Percentiles rank a stretch among this genome's conserved stretches.
Evolutionary conservation across 2,888 invertebrate genomes (phyloP).

Genomic region (Pristionchus exspectatus): DNA sequence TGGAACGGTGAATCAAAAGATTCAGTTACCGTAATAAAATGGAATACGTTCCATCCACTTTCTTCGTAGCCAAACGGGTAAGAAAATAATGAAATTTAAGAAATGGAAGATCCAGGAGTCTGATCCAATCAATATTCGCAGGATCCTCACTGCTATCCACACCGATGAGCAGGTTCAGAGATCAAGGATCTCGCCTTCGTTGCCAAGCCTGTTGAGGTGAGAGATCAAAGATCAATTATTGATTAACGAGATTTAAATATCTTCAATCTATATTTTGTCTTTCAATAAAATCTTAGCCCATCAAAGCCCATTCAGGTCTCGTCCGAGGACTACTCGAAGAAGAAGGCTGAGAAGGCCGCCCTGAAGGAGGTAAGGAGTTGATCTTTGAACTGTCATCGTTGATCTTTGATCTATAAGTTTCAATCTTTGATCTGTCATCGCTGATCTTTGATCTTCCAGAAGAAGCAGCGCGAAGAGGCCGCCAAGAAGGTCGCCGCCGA

Average conservation of each 20-base stretch:
- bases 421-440: neutral
- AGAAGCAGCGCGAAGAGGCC: slow-evolving; percentile 52
- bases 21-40: too few relatives aligned
- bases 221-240: slow-evolving; percentile 16
- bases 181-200: slow-evolving; percentile 30
- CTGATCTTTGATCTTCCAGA: slow-evolving; percentile 33
- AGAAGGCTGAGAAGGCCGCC: slow-evolving; percentile 58
- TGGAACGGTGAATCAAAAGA: too few relatives aligned
- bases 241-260: neutral
- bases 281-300: too few relatives aligned
- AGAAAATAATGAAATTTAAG: neutral
- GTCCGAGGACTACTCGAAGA: slow-evolving; percentile 53
- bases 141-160: slow-evolving; percentile 46
- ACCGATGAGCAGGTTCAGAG: slow-evolving; percentile 20
- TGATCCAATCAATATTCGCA: neutral
- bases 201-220: slow-evolving; percentile 15
- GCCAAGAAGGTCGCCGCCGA: slow-evolving; percentile 48
- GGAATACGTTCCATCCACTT: too few relatives aligned
- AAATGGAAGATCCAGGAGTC: neutral
- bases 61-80: neutral
- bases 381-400: neutral
- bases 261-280: neutral
- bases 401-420: too few relatives aligned
- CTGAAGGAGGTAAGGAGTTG: neutral
- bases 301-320: slow-evolving; percentile 22